Evolutionary conservation across 2,797 vertebrate genomes (phyloP).

Genomic region (Lemur catta): DNA sequence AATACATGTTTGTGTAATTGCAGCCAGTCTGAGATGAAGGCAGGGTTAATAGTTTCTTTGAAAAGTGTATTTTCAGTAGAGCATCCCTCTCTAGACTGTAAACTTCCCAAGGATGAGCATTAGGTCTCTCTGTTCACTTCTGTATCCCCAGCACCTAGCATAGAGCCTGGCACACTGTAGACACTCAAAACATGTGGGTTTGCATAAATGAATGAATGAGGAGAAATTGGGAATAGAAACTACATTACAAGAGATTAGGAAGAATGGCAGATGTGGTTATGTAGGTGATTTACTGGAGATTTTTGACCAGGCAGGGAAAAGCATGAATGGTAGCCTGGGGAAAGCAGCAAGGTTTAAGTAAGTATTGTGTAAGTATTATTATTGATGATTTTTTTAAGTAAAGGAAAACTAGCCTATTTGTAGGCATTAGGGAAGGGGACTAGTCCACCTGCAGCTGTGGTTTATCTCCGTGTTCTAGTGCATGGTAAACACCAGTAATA

Average conservation of each 20-base stretch:
- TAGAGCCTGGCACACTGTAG: background rate
- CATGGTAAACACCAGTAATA: background rate
- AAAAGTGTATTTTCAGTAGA: background rate
- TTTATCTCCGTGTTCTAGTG: background rate
- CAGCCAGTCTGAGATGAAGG: background rate
- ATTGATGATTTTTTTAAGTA: background rate
- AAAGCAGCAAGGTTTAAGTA: background rate
- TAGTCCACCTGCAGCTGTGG: background rate
- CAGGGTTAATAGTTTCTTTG: background rate
- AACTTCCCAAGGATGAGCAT: background rate
- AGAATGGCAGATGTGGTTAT: background rate
- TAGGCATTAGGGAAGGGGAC: background rate
- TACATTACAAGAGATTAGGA: background rate
- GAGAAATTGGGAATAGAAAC: background rate
- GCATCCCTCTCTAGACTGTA: background rate
- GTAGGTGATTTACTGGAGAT: background rate
- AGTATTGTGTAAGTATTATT: background rate
- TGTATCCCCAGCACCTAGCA: background rate
- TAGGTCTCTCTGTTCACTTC: background rate
- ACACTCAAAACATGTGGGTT: background rate
- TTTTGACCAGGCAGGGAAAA: constrained; percentile 2
- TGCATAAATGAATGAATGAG: background rate
- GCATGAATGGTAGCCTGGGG: background rate
- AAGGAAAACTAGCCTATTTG: background rate
- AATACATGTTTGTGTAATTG: background rate